Conservation (phyloP, 2,113 vertebrate species). For the Herpetotheres cachinnans region DNA sequence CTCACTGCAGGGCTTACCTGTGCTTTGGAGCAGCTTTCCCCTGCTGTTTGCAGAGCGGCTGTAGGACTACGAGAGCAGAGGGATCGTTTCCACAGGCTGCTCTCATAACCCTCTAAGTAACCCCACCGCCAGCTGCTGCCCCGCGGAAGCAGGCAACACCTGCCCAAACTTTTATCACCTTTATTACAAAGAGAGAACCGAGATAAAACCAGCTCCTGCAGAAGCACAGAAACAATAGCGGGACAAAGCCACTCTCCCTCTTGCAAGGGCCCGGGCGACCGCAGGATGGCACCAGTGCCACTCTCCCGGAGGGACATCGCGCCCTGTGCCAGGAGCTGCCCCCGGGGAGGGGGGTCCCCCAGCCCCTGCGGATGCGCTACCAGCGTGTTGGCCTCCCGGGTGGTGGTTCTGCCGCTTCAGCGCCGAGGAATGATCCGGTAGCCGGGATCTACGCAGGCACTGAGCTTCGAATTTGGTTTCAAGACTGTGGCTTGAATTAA, state of each 20-base stretch:
- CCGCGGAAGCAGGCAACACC: neutral
- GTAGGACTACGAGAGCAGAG: fast-evolving
- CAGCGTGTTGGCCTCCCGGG: neutral
- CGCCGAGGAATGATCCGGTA: fast-evolving
- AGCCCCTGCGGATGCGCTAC: too few relatives aligned
- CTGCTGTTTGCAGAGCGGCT: fast-evolving
- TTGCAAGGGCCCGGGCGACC: neutral
- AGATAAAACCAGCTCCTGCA: neutral
- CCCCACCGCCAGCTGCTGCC: neutral
- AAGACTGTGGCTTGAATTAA: neutral
- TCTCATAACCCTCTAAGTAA: neutral
- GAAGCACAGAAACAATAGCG: neutral
- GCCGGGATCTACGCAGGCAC: fast-evolving
- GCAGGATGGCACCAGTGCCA: neutral
- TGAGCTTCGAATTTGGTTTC: neutral
- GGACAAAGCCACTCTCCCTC: neutral
- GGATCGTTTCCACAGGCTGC: neutral
- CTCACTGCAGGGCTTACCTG: neutral
- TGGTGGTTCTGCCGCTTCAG: fast-evolving
- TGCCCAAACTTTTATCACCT: neutral
- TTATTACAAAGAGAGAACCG: neutral
- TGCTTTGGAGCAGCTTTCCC: neutral
- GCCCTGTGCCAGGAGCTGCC: neutral
- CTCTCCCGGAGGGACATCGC: fast-evolving
- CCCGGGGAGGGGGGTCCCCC: too few relatives aligned